Percentiles rank a stretch among this genome's conserved stretches.
Conservation (phyloP, 2,113 vertebrate genomes). For the human region GRCh38 chr9:84791001-84791500, state of each 20-base stretch:
- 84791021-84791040: neutral
- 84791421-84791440: neutral
- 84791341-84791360: conserved; percentile 15
- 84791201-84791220: neutral
- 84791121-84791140: neutral
- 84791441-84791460: neutral
- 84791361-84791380: neutral
- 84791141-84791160: neutral
- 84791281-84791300: neutral
- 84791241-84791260: conserved; percentile 11
- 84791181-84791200: neutral
- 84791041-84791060: conserved; percentile 29
- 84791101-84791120: neutral
- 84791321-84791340: neutral
- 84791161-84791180: neutral
- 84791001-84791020: neutral
- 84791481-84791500: neutral
- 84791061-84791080: neutral
- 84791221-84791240: neutral
- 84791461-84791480: neutral
- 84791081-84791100: neutral
- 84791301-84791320: neutral
- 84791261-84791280: neutral
- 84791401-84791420: neutral
- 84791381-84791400: neutral